Percentiles rank a stretch among this genome's conserved stretches.
These are phyloP conservation scores for Ericerus pela DNA, from an alignment of 1,140 invertebrate species.

Conservation along the genomic window DNA sequence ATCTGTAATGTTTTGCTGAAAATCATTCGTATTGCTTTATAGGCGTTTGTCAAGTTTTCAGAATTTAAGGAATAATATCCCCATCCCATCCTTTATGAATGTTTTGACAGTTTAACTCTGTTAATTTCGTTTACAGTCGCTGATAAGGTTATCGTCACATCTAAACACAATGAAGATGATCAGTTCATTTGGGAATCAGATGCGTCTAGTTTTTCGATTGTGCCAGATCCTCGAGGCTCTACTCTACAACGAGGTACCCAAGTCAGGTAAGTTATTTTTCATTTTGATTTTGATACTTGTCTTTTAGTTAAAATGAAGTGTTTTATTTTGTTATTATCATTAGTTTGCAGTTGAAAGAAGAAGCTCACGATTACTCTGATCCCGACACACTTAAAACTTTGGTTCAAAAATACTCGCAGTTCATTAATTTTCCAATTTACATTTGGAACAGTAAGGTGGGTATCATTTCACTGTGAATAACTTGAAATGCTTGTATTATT, in stretches of 20 bases:
- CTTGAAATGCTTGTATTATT: too few species aligned
- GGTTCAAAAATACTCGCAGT: slow-evolving; percentile 97
- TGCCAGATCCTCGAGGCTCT: slow-evolving; percentile 84
- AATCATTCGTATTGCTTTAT: too few species aligned
- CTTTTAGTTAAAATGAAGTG: background rate
- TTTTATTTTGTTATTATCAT: slow-evolving; percentile 23
- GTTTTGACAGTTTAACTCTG: background rate
- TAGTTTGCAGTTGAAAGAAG: slow-evolving; percentile 86
- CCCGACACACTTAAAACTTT: slow-evolving; percentile 76
- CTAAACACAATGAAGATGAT: slow-evolving; percentile 87
- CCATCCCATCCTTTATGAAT: background rate
- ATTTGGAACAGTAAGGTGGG: slow-evolving; percentile 77
- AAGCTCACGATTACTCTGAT: slow-evolving; percentile 90
- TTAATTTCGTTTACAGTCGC: slow-evolving; percentile 46
- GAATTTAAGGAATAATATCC: too few species aligned
- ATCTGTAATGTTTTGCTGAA: too few species aligned
- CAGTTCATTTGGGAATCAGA: slow-evolving; percentile 99
- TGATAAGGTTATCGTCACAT: slow-evolving; percentile 77
- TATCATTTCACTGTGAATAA: too few species aligned
- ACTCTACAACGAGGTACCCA: slow-evolving; percentile 77
- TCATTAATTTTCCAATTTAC: slow-evolving; percentile 98
- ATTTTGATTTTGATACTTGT: background rate
- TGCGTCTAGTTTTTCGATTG: slow-evolving; percentile 70
- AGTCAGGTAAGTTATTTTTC: slow-evolving; percentile 15
- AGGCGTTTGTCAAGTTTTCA: too few species aligned